A percentile compares a stretch with the other conserved stretches of the same genome.
These are phyloP conservation scores for Agriopis aurantiaria DNA, from an alignment of 2,888 invertebrate genomes.

Conservation along the genomic window DNA sequence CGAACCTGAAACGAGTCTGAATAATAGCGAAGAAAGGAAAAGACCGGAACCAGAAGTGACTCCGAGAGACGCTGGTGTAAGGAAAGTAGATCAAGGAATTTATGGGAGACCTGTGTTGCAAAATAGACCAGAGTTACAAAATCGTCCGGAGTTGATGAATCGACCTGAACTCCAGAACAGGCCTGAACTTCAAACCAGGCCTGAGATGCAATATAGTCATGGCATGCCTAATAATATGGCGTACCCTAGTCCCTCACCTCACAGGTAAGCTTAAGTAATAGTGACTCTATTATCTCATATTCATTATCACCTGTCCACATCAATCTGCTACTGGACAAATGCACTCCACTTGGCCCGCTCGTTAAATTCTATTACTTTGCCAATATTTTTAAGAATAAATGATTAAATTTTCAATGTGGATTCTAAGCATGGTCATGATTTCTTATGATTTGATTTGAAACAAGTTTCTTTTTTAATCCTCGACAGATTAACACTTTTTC, in stretches of 20 bases:
- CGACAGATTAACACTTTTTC: no score
- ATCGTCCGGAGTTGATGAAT: conserved; percentile 48
- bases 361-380: no score
- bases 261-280: conserved; percentile 62
- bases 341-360: no score
- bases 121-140: conserved; percentile 72
- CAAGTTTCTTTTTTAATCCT: no score
- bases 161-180: conserved; percentile 85
- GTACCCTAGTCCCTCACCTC: conserved; percentile 79
- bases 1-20: conserved; percentile 84
- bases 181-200: conserved; percentile 50
- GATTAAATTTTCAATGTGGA: no score
- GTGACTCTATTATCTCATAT: neutral
- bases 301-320: neutral
- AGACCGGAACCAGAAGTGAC: conserved; percentile 76
- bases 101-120: conserved; percentile 88
- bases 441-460: no score
- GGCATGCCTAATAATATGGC: conserved; percentile 77
- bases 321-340: no score
- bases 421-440: no score
- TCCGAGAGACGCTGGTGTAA: conserved; percentile 75
- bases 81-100: conserved; percentile 86
- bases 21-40: conserved; percentile 88
- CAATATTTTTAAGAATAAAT: no score
- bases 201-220: conserved; percentile 71